These are phyloP conservation scores for Porites cylindrica DNA, from an alignment of 92 coral and sea anemone genomes.

Conservation along the genomic window DNA sequence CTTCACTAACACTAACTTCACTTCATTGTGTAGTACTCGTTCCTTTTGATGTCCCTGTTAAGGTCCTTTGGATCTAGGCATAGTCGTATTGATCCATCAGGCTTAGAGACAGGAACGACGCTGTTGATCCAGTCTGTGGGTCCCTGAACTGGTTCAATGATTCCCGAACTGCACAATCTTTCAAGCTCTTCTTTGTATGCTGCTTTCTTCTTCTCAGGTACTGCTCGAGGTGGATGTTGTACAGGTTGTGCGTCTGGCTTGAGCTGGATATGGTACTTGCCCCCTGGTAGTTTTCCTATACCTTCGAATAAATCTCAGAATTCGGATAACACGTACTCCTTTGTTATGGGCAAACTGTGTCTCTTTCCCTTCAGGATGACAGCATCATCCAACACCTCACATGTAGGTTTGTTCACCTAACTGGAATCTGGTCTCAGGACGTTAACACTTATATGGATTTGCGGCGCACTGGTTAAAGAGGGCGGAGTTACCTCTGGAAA, in stretches of 20 bases:
- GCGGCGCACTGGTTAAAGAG: not conserved
- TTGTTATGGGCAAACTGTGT: too few species aligned
- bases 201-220: slow-evolving; percentile 21
- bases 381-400: too few species aligned
- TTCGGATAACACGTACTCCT: too few species aligned
- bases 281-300: not conserved
- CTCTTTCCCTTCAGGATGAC: too few species aligned
- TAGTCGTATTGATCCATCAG: slow-evolving; percentile 66
- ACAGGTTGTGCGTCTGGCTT: slow-evolving; percentile 27
- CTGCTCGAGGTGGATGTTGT: slow-evolving; percentile 18
- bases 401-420: not conserved
- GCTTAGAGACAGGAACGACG: slow-evolving; percentile 4
- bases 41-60: slow-evolving; percentile 16
- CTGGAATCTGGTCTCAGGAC: not conserved
- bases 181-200: slow-evolving; percentile 22
- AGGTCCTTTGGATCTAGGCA: slow-evolving; percentile 73
- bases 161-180: not conserved
- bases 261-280: slow-evolving; percentile 25
- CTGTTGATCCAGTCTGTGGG: slow-evolving; percentile 14
- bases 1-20: too few species aligned
- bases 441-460: slow-evolving; percentile 31
- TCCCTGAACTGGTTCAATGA: not conserved
- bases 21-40: not conserved
- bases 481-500: slow-evolving; percentile 26
- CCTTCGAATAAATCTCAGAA: too few species aligned